Percentiles rank a stretch among this genome's conserved stretches.
phyloP scores from a whole-genome alignment of 1,140 invertebrate species.

The Drosophila teissieri region DNA sequence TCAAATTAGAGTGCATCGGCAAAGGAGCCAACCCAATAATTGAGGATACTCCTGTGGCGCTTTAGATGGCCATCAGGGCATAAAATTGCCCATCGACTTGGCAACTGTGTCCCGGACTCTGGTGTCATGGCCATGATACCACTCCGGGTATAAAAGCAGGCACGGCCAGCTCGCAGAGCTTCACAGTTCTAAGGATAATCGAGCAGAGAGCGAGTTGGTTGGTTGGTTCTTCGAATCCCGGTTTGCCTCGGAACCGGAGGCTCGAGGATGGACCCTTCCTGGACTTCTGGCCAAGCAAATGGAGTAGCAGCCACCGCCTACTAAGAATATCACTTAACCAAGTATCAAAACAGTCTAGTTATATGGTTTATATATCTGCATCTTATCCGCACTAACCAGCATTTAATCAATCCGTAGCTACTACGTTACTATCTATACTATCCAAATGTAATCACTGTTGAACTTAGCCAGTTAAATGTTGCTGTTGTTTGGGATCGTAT shows the following conservation, averaged over 20 bases:
- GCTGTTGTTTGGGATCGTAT: slow-evolving; percentile 84
- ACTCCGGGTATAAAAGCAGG: slow-evolving; percentile 55
- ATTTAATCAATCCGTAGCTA: slow-evolving; percentile 15
- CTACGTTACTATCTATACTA: not conserved
- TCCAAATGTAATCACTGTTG: slow-evolving; percentile 28
- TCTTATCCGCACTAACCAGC: slow-evolving; percentile 5
- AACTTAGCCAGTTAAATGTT: slow-evolving; percentile 74
- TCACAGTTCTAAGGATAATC: slow-evolving; percentile 29
- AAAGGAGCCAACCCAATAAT: slow-evolving; percentile 49
- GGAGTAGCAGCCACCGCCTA: not conserved
- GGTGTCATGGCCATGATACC: not conserved
- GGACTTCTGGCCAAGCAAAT: not conserved
- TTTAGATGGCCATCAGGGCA: slow-evolving; percentile 63
- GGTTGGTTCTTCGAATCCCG: not conserved
- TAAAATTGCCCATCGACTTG: slow-evolving; percentile 60
- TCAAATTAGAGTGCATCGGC: slow-evolving; percentile 70
- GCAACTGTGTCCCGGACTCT: slow-evolving; percentile 46
- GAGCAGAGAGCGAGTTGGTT: not conserved
- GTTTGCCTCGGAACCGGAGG: slow-evolving; percentile 35
- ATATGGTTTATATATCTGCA: slow-evolving; percentile 18
- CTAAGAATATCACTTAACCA: slow-evolving; percentile 27
- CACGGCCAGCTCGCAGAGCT: slow-evolving; percentile 5
- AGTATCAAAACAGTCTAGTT: slow-evolving; percentile 22
- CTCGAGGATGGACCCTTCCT: not conserved
- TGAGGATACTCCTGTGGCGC: slow-evolving; percentile 16